Conservation (phyloP, 2,888 invertebrate species). For the Ceramica pisi region DNA sequence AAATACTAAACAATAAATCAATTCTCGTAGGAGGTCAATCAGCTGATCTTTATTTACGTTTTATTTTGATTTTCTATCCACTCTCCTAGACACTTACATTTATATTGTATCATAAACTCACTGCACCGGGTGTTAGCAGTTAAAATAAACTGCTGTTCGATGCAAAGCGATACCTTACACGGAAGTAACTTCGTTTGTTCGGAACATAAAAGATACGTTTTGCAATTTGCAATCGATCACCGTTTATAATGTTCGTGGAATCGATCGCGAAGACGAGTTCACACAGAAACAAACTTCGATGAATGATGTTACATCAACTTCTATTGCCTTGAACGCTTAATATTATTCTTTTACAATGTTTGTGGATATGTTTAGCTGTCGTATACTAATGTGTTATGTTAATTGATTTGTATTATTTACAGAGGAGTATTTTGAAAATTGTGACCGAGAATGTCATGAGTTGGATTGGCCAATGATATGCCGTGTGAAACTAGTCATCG, state of each 20-base stretch:
- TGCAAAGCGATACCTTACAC: neutral
- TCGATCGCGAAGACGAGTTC: constrained; percentile 28
- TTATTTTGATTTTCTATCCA: neutral
- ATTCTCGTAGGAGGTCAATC: neutral
- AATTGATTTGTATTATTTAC: constrained; percentile 79
- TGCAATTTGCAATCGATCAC: constrained; percentile 39
- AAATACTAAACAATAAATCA: neutral
- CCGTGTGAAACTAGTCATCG: constrained; percentile 93
- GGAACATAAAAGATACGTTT: constrained; percentile 25
- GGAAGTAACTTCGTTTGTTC: constrained; percentile 14
- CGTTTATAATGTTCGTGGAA: constrained; percentile 37
- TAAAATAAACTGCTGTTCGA: neutral
- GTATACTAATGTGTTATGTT: constrained; percentile 35
- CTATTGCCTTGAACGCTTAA: constrained; percentile 6
- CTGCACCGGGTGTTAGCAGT: neutral
- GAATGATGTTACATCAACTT: constrained; percentile 14
- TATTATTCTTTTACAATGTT: constrained; percentile 8
- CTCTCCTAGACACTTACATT: neutral
- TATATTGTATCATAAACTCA: constrained; percentile 3
- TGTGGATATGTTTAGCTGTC: neutral
- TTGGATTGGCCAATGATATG: constrained; percentile 95
- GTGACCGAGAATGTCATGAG: constrained; percentile 94
- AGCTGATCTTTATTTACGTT: constrained; percentile 18
- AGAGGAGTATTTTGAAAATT: constrained; percentile 94
- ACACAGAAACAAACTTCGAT: constrained; percentile 26